Percentiles rank a stretch among this genome's conserved stretches.
Conservation (phyloP, 2,797 vertebrate species). For the Thaleichthys pacificus region DNA sequence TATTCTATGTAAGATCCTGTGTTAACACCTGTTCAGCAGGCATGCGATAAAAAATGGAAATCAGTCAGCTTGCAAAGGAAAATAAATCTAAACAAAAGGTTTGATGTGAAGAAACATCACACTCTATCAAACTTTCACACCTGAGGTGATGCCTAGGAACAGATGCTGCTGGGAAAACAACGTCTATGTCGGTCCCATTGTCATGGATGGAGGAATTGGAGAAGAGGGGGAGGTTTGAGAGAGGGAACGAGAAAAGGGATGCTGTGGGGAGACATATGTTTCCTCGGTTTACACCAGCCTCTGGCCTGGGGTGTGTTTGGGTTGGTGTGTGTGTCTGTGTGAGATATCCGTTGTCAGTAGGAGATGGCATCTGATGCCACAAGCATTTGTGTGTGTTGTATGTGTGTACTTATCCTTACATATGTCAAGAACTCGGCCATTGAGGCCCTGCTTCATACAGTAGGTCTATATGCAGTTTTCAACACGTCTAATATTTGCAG, state of each 20-base stretch:
- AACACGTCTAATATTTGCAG: too few relatives aligned
- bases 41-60: background rate
- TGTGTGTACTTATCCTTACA: too few relatives aligned
- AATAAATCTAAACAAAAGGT: background rate
- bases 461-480: background rate
- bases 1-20: background rate
- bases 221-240: background rate
- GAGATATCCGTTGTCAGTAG: too few relatives aligned
- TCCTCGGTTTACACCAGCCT: background rate
- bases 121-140: background rate
- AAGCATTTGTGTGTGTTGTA: too few relatives aligned
- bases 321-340: background rate
- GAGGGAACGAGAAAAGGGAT: background rate
- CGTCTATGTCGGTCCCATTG: background rate
- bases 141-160: background rate
- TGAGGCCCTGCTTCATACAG: too few relatives aligned
- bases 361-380: too few relatives aligned
- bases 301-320: background rate
- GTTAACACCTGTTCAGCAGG: background rate
- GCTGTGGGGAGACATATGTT: background rate
- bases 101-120: conserved; percentile 1
- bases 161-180: background rate
- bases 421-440: too few relatives aligned
- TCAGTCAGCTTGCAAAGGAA: background rate
- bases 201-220: background rate